These are phyloP conservation scores for Dryococelus australis DNA, from an alignment of 2,888 invertebrate species.

Conservation along the genomic window DNA sequence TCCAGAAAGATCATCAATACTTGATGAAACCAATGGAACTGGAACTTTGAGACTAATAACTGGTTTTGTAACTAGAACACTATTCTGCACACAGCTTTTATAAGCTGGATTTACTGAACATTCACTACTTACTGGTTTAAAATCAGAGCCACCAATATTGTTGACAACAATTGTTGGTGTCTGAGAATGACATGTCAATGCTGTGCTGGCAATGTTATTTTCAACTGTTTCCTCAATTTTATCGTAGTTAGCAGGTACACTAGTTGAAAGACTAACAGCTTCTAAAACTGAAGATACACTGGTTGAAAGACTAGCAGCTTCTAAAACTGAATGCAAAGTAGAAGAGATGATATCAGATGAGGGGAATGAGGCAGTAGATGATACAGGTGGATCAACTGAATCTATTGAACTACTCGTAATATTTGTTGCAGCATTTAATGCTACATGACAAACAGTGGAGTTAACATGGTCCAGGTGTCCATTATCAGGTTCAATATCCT, in stretches of 20 bases:
- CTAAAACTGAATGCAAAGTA: slow-evolving; percentile 40
- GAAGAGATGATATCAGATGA: slow-evolving; percentile 27
- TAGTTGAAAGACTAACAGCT: background rate
- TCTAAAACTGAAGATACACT: background rate
- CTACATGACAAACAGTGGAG: background rate
- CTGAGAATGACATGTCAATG: background rate
- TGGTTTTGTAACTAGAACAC: slow-evolving; percentile 3
- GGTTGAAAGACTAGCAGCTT: slow-evolving; percentile 25
- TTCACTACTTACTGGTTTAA: slow-evolving; percentile 32
- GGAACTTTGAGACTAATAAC: slow-evolving; percentile 27
- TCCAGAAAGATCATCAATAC: slow-evolving; percentile 6
- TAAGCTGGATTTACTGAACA: background rate
- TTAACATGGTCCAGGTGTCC: slow-evolving; percentile 35
- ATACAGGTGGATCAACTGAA: slow-evolving; percentile 26
- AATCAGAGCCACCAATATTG: slow-evolving; percentile 18
- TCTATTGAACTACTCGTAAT: background rate
- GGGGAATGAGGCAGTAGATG: slow-evolving; percentile 32
- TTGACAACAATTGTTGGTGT: slow-evolving; percentile 30
- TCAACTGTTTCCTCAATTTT: background rate
- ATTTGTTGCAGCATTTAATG: background rate
- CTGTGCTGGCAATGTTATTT: background rate
- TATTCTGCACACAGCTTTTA: background rate
- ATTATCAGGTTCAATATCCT: slow-evolving; percentile 61
- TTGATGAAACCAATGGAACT: slow-evolving; percentile 13
- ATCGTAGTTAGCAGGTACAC: background rate